These are phyloP conservation scores for Lasiurus borealis DNA, from an alignment of 2,113 vertebrate genomes.

Conservation along the genomic window DNA sequence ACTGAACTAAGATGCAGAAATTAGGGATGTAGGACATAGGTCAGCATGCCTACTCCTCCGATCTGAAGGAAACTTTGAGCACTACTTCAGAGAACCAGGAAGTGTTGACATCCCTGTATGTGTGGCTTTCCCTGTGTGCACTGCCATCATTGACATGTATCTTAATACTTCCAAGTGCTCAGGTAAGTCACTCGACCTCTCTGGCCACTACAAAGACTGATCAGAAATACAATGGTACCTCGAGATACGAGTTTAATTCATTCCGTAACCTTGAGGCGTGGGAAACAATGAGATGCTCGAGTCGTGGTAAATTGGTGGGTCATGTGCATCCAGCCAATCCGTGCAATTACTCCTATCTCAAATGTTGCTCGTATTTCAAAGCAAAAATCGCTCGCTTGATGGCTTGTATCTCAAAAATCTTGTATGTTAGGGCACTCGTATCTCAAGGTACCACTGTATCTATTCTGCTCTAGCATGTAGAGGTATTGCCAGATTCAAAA, in stretches of 20 bases:
- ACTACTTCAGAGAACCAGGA: constrained; percentile 38
- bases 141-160: neutral
- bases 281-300: no score
- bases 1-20: constrained; percentile 11
- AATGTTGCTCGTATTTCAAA: no score
- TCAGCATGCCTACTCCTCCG: neutral
- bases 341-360: no score
- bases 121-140: constrained; percentile 8
- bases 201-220: neutral
- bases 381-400: no score
- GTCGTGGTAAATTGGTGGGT: no score
- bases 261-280: no score
- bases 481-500: constrained; percentile 55
- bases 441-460: no score
- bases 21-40: constrained; percentile 43
- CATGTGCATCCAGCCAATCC: no score
- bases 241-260: no score
- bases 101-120: neutral
- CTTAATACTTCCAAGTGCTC: constrained; percentile 20
- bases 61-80: constrained; percentile 49
- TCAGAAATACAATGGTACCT: neutral
- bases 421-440: no score
- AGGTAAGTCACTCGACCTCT: constrained; percentile 46
- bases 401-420: no score
- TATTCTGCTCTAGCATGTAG: neutral